Evolutionary conservation across 2,113 vertebrate genomes (phyloP), one percentile per base, ranked within the genome.

Genomic region (Neomonachus schauinslandi): DNA sequence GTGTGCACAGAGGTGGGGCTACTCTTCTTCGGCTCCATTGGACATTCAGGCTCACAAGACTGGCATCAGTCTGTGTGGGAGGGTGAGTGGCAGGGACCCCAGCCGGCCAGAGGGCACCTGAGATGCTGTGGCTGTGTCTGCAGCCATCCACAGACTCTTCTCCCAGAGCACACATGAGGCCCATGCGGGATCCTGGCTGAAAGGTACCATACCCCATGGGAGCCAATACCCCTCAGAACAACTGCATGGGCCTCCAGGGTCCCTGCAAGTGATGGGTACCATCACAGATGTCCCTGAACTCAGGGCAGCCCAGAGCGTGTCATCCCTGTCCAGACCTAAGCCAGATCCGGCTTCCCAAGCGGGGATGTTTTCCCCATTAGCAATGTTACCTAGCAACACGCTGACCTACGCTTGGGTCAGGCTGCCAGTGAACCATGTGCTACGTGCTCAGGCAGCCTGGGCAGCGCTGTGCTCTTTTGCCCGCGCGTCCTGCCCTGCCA

Each of bases 141-240:
- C 31, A 36, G 86, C 1, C 10, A 65, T 31, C 61, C 55, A 19
- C 33, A 51, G 39, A 53, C 14, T 71, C 42, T 59, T 22, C 13
- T 74, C 13, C 15, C 26, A 72, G 61, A 67, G 49, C 3, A 10
- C 15, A 46, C 4, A 13, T 4, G 7, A 89, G 33, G 39, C 18
- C 21, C 71, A 36, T 18, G 12, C 6, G 0, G 24, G 18, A 21
- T 31, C 22, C 24, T n/a, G 26, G 51, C 5, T 79, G 55, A 31
- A 53, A n/a, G 39, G 22, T 36, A 33, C 57, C 1, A 7, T 1
- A 3, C 28, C 14, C 24, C 59, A 13, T 0, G 1, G 63, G 26
- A 84, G 19, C 42, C 21, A 36, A 3, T 13, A 10, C 28, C n/a
- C n/a, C 51, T 42, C 19, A 1, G n/a, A 77, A 83, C 28, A 59